Evolutionary conservation across 37 sponge, comb jelly and placozoan genomes (phyloP).

Genomic region (Axinella damicornis): DNA sequence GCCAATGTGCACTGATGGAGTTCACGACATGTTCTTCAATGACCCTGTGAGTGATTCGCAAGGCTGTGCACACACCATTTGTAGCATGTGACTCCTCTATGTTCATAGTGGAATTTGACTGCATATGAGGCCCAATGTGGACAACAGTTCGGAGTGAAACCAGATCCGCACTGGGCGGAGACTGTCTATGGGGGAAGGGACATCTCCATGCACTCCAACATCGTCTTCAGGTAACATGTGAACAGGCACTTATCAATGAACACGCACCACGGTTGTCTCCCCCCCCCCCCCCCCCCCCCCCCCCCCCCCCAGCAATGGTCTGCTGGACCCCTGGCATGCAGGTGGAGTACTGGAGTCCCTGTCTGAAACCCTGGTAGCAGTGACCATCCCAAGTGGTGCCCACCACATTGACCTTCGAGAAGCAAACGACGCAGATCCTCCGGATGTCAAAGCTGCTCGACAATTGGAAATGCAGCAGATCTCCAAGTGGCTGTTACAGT

Average conservation of each 20-base stretch:
- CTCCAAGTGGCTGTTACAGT: conserved; percentile 47
- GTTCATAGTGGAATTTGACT: conserved; percentile 62
- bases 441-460: conserved; percentile 59
- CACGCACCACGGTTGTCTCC: not conserved
- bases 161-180: conserved; percentile 45
- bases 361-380: conserved; percentile 74
- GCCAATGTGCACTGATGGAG: conserved; percentile 88
- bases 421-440: conserved; percentile 53
- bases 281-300: not conserved
- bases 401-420: conserved; percentile 95
- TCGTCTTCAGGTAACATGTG: conserved; percentile 91
- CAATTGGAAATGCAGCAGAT: conserved; percentile 59
- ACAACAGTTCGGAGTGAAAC: conserved; percentile 45
- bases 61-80: not conserved
- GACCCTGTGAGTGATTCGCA: conserved; percentile 35
- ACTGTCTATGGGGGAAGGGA: conserved; percentile 71
- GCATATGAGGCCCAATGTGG: conserved; percentile 38
- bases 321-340: conserved; percentile 93
- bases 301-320: conserved; percentile 77
- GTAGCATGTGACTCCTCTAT: not conserved
- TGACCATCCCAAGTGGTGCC: conserved; percentile 90
- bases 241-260: no score
- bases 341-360: conserved; percentile 86
- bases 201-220: conserved; percentile 75
- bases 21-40: conserved; percentile 77